phyloP scores from a whole-genome alignment of 2,888 invertebrate genomes.

The Tupiocoris notatus region DNA sequence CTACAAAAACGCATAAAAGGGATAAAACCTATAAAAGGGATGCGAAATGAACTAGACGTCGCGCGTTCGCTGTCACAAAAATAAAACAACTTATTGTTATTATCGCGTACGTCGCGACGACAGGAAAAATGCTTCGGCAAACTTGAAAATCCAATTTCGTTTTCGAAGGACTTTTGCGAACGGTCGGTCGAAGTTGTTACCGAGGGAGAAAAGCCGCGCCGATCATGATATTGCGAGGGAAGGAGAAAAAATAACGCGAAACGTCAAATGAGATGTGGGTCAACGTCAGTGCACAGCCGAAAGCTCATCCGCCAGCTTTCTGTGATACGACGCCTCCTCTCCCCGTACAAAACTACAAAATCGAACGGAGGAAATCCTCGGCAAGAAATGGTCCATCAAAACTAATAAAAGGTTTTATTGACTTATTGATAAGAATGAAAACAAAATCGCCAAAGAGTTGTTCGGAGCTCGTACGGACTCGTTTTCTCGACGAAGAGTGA shows the following conservation, averaged over 20 bases:
- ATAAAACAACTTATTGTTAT: background rate
- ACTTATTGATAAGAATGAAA: conserved; percentile 24
- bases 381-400: conserved; percentile 6
- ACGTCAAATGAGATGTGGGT: background rate
- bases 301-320: background rate
- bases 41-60: no score
- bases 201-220: background rate
- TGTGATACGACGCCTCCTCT: background rate
- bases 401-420: conserved; percentile 30
- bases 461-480: no score
- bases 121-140: background rate
- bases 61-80: background rate
- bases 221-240: background rate
- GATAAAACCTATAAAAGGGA: no score
- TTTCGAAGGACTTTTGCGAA: background rate
- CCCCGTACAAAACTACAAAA: background rate
- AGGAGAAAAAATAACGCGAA: background rate
- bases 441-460: conserved; percentile 17
- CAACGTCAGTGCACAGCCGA: background rate
- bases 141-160: background rate
- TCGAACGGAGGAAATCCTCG: background rate
- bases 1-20: no score
- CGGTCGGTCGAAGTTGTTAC: background rate
- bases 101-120: background rate
- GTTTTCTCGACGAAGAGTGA: no score